phyloP scores from a whole-genome alignment of 1,140 invertebrate species.

The Diploscapter pachys region DNA sequence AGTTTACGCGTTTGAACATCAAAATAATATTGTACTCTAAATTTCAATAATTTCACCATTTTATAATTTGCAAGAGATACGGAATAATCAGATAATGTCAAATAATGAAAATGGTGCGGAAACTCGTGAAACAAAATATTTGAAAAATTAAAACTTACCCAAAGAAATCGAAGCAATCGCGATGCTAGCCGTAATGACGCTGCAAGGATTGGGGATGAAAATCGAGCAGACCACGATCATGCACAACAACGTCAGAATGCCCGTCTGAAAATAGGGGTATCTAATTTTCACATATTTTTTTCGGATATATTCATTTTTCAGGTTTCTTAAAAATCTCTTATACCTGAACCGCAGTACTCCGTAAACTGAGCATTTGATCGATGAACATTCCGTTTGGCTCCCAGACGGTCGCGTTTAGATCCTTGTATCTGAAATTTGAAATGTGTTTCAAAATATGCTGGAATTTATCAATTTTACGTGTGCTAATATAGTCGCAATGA shows the following conservation, averaged over 20 bases:
- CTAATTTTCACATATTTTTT: constrained; percentile 34
- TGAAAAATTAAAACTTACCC: constrained; percentile 15
- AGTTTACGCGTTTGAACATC: too few species aligned
- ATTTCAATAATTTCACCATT: too few species aligned
- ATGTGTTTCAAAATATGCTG: neutral
- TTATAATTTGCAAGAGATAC: too few species aligned
- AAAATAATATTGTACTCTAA: too few species aligned
- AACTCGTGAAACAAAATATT: neutral
- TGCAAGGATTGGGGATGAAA: constrained; percentile 61
- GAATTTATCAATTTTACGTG: neutral
- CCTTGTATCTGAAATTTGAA: constrained; percentile 30
- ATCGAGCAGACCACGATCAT: constrained; percentile 61
- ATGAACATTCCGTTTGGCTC: constrained; percentile 56
- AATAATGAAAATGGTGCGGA: neutral
- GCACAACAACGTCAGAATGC: constrained; percentile 59
- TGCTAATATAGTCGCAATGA: neutral
- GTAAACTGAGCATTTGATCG: constrained; percentile 55
- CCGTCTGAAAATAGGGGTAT: constrained; percentile 55
- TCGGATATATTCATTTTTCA: neutral
- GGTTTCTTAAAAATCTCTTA: constrained; percentile 1
- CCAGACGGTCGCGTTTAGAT: constrained; percentile 56
- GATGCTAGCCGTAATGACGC: constrained; percentile 58
- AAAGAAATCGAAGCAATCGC: constrained; percentile 60
- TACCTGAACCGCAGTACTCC: constrained; percentile 46
- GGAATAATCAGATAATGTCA: neutral